Conservation (phyloP, 1,140 invertebrate species). For the Hylyphantes graminicola region DNA sequence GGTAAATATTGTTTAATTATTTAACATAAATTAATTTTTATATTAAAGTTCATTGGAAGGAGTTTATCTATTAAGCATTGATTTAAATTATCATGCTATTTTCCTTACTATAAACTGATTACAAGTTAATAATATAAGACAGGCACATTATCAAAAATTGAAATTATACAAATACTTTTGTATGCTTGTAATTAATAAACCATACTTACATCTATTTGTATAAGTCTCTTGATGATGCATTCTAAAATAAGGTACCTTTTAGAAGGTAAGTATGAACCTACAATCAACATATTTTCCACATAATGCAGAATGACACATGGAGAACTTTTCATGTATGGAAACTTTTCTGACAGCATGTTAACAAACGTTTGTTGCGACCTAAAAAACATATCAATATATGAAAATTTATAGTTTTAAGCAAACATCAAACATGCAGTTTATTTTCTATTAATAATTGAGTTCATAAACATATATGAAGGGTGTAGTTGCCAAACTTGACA, state of each 20-base stretch:
- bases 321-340: slow-evolving; percentile 76
- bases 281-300: slow-evolving; percentile 75
- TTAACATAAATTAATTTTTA: neutral
- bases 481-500: no score
- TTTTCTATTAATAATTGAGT: neutral
- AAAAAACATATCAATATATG: slow-evolving; percentile 61
- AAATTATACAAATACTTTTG: no score
- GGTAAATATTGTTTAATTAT: no score
- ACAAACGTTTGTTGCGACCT: slow-evolving; percentile 73
- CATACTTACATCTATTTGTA: slow-evolving; percentile 75
- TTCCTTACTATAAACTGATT: no score
- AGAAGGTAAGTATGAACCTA: slow-evolving; percentile 75
- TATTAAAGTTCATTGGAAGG: no score
- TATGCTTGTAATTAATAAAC: no score
- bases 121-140: no score
- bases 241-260: slow-evolving; percentile 73
- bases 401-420: neutral
- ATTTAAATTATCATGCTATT: no score
- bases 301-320: slow-evolving; percentile 73
- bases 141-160: no score
- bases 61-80: no score
- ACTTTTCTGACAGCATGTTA: slow-evolving; percentile 70
- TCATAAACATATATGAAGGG: no score
- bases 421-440: neutral
- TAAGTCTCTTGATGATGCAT: slow-evolving; percentile 77